Base-by-base conservation (phyloP, 1,140 invertebrate genomes). In the Cotesia chilonis region DNA sequence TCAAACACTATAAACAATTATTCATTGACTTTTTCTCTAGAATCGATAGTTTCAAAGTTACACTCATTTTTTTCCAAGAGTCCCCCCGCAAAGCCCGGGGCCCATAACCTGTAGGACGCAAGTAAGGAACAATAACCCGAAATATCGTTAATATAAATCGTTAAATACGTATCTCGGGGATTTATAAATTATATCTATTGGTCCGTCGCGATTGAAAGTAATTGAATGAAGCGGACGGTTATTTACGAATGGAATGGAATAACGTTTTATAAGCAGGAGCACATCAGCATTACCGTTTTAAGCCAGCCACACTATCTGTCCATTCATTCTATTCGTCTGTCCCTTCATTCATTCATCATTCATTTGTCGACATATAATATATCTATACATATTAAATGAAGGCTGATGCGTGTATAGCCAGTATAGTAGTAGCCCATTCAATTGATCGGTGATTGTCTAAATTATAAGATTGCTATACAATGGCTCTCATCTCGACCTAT, bases 401-500 rank as follows among this genome's bases (percentile, higher is more conserved):
- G 81, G 81, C 78, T 80, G 83, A 78, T 84, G 83, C 83, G 82
- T 85, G 83, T 85, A 86, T 84, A 84, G 82, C 6, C 82, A 85
- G 83, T 85, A 86, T 81, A 85, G 83, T 85, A 86, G 85, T 85
- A 87, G 87, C 85, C 85, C 86, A 87, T 87, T 87, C 86, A 87
- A 87, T 87, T 87, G 86, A 87, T 87, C 86, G 84, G 85, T 87
- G 85, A 87, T 87, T 87, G 86, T 87, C 86, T 87, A 87, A 87
- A 87, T 87, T 87, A 87, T 87, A 87, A 87, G 85, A 87, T 87
- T 87, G 86, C 85, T 82, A 87, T 87, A 87, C 86, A 87, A 87
- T 87, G 84, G 86, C 85, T 86, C 85, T 87, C 86, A 87, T 87
- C 85, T 86, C 84, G 83, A 84, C 83, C 85, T 86, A 87, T 87